A percentile compares a stretch with the other conserved stretches of the same genome.
These are phyloP conservation scores for Omphaloscelis lunosa DNA, from an alignment of 2,888 invertebrate species.

Conservation along the genomic window DNA sequence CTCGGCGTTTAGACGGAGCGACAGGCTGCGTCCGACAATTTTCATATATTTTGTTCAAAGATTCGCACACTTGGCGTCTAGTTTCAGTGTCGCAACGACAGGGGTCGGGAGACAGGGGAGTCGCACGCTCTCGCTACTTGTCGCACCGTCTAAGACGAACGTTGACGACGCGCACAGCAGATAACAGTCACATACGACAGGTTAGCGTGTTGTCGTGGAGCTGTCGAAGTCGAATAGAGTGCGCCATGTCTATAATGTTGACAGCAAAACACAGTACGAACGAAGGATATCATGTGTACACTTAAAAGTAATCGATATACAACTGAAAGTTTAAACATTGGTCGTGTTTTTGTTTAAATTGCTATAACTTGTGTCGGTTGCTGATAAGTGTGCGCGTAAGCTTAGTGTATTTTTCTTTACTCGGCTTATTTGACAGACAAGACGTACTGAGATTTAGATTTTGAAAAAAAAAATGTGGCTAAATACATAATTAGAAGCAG, in stretches of 20 bases:
- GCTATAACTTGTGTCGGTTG: background rate
- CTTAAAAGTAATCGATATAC: background rate
- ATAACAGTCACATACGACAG: background rate
- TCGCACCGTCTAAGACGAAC: background rate
- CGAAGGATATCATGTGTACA: slow-evolving; percentile 13
- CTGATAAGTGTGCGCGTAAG: slow-evolving; percentile 1
- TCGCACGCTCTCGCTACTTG: background rate
- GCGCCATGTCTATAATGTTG: slow-evolving; percentile 10
- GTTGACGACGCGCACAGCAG: background rate
- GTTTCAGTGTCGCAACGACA: background rate
- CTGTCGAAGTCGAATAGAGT: background rate
- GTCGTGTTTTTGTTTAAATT: background rate
- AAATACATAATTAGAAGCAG: background rate
- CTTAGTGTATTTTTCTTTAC: slow-evolving; percentile 22
- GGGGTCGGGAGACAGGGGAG: background rate
- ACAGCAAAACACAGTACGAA: slow-evolving; percentile 26
- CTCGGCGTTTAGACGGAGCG: background rate
- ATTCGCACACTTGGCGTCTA: background rate
- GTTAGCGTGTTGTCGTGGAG: too few species aligned
- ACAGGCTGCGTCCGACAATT: too few species aligned
- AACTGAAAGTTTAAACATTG: background rate
- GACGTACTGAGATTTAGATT: background rate
- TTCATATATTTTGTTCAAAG: background rate
- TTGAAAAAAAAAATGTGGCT: background rate
- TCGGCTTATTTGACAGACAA: slow-evolving; percentile 8